phyloP scores from a whole-genome alignment of 2,797 vertebrate species.

The Leucoraja ocellata region DNA sequence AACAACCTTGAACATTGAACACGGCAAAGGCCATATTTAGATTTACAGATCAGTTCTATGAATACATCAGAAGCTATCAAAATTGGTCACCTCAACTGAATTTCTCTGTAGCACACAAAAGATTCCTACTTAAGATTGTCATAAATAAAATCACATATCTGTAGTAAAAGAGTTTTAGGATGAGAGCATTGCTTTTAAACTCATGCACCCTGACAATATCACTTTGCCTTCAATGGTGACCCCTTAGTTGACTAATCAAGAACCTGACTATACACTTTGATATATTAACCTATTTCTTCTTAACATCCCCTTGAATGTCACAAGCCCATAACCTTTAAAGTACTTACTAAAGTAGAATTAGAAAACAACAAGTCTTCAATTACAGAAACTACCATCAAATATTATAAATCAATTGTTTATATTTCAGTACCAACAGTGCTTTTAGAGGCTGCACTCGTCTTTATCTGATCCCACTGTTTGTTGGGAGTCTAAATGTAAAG shows the following conservation, averaged over 20 bases:
- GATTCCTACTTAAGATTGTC: neutral
- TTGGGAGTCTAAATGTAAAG: neutral
- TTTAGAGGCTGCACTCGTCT: neutral
- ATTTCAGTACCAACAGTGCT: neutral
- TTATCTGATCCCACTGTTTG: neutral
- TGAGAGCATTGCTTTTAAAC: neutral
- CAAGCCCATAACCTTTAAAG: neutral
- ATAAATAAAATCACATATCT: slow-evolving; percentile 3
- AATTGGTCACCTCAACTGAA: neutral
- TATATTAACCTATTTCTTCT: slow-evolving; percentile 4
- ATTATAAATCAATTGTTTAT: slow-evolving; percentile 14
- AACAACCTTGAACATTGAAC: neutral
- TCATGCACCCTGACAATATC: neutral
- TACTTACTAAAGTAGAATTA: neutral
- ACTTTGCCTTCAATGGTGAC: neutral
- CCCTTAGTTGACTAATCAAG: slow-evolving; percentile 2
- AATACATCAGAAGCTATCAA: neutral
- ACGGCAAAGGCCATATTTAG: neutral
- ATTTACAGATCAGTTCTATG: neutral
- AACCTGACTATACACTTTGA: neutral
- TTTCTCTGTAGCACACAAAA: neutral
- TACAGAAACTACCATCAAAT: neutral
- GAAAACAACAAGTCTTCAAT: neutral
- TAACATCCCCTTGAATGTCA: neutral
- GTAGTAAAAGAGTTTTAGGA: neutral